Percentiles rank a stretch among this genome's conserved stretches.
Conservation (phyloP, 2,113 vertebrate species). For the Tonatia bakeri region DNA sequence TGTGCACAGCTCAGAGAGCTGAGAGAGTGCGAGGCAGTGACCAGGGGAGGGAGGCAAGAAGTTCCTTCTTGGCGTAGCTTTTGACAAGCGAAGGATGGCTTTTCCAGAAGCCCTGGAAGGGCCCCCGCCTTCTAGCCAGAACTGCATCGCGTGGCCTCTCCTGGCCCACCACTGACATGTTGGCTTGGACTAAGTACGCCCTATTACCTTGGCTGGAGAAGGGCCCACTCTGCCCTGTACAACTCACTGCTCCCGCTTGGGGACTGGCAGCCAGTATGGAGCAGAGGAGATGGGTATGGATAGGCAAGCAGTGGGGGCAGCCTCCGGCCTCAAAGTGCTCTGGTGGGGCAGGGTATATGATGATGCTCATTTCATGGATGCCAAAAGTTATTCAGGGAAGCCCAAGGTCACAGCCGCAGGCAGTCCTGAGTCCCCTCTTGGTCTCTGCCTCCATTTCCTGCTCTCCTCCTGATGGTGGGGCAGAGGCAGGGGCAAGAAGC, state of each 20-base stretch:
- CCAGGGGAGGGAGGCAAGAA: background rate
- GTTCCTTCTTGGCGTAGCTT: background rate
- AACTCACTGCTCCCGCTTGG: background rate
- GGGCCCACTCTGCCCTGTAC: too few relatives aligned
- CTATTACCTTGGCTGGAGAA: background rate
- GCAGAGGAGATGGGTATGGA: background rate
- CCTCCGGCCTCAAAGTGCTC: background rate
- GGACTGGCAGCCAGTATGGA: background rate
- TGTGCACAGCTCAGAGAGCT: background rate
- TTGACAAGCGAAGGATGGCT: background rate
- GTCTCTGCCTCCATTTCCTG: background rate
- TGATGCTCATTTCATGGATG: background rate
- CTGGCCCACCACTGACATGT: too few relatives aligned
- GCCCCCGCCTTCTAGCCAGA: background rate
- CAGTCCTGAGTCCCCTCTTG: background rate
- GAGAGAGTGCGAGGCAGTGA: background rate
- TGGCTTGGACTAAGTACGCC: background rate
- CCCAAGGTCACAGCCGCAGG: background rate
- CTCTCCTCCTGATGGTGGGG: background rate
- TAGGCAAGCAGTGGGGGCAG: background rate
- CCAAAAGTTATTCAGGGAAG: background rate
- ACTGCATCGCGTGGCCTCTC: accelerated
- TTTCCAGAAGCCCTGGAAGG: background rate
- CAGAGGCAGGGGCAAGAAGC: background rate
- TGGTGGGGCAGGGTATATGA: accelerated